Evolutionary conservation across 2,797 vertebrate species (phyloP), one percentile per base, ranked within the genome.

Genomic region (Euthynnus affinis): DNA sequence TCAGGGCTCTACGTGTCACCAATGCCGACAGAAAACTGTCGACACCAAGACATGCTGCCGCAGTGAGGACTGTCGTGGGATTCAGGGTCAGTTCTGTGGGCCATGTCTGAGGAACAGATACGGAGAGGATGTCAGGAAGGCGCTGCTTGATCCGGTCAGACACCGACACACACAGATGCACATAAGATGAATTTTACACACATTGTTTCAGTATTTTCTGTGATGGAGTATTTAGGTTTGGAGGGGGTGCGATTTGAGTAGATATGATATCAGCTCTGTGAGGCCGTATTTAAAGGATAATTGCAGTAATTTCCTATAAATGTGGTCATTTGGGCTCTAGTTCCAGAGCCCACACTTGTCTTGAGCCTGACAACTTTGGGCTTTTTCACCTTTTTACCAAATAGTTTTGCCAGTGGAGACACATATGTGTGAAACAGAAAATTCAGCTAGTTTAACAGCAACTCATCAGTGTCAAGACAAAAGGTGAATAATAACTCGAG

Each of bases 61-160:
- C 61, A 92, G 71, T 1, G 88, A 92, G 42, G 88, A 85, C 46
- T 96, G 96, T 42, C 91, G 84, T 1, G 96, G 96, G 32, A 89
- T 96, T 72, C 90, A 88, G 78, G 96, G 96, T 44, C 95, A 96
- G 88, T 96, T 96, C 91, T 96, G 96, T 44, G 96, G 95, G n/a
- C 95, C 95, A 0, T 96, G 96, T 61, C 87, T 96, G 82, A 94
- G 92, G 73, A 96, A 95, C 89, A 70, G 95, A 90, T 96, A 96
- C 0, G 96, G 95, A 65, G 95, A 96, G 52, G 94, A 96, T 3
- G 94, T 95, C 9, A 94, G 60, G 76, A 93, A 90, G 32, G 96
- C 93, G 2, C 90, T 96, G 71, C 89, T 95, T 10, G 93, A 96
- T 81, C 94, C 93, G 85, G 96, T 96, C 48, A 89, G 93, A 59